A percentile compares a stretch with the other conserved stretches of the same genome.
These are phyloP conservation scores for Oxygymnocypris stewartii DNA, from an alignment of 2,113 vertebrate species.

Conservation along the genomic window DNA sequence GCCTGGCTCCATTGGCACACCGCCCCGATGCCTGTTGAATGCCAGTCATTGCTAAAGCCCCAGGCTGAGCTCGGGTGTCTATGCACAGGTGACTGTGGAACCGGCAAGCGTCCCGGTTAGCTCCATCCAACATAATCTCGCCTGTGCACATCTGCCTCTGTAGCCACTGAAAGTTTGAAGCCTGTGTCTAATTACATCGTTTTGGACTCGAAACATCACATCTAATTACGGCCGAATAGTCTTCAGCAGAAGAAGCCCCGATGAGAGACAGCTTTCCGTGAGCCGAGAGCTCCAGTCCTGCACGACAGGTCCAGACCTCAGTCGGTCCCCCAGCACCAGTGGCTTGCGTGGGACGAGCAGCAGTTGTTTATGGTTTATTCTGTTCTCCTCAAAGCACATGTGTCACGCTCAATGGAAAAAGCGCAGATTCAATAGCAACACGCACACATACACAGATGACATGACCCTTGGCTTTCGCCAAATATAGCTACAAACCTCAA, in stretches of 20 bases:
- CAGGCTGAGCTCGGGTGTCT: slow-evolving; percentile 71
- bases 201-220: slow-evolving; percentile 72
- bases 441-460: slow-evolving; percentile 45
- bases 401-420: slow-evolving; percentile 54
- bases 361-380: slow-evolving; percentile 57
- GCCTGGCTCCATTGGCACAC: slow-evolving; percentile 67
- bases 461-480: slow-evolving; percentile 45
- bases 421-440: slow-evolving; percentile 41
- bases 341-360: slow-evolving; percentile 68
- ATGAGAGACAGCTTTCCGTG: slow-evolving; percentile 72
- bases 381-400: slow-evolving; percentile 55
- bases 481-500: slow-evolving; percentile 38
- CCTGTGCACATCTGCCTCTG: slow-evolving; percentile 35
- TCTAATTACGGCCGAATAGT: slow-evolving; percentile 69
- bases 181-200: slow-evolving; percentile 72
- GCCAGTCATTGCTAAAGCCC: slow-evolving; percentile 72
- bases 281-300: slow-evolving; percentile 61
- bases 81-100: slow-evolving; percentile 78
- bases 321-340: slow-evolving; percentile 61
- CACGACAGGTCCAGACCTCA: slow-evolving; percentile 70
- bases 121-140: slow-evolving; percentile 24
- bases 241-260: slow-evolving; percentile 64
- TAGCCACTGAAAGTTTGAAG: slow-evolving; percentile 58
- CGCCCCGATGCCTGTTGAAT: slow-evolving; percentile 68
- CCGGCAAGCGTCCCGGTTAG: slow-evolving; percentile 9